Evolutionary conservation across 2,888 invertebrate species (phyloP), one percentile per base, ranked within the genome.

Genomic region (Hermaeophaga mercurialis): DNA sequence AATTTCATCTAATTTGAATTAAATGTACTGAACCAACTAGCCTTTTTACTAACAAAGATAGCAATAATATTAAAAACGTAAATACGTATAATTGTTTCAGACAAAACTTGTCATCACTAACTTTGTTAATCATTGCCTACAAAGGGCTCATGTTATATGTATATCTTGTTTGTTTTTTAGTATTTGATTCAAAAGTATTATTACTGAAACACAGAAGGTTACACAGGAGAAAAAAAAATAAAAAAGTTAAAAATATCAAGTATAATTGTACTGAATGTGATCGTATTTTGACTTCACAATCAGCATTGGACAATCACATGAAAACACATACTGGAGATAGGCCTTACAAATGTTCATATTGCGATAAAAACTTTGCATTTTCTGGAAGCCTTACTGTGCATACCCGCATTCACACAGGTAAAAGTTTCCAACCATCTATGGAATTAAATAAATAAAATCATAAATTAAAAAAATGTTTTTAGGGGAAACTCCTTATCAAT

Each of bases 351-450:
- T 64, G 64, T 50, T 8, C 22, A 2, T 54, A 58, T 39, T 64
- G 64, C 14, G 54, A 46, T 8, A 64, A 61, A 45, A 34, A 43
- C 12, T 64, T 61, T 50, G 44, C 61, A 4, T 58, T 56, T 14
- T 47, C 46, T 18, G 54, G 54, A 14, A 62, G 58, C 24, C 33
- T 60, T 15, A 62, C 52, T 7, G 48, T 59, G 8, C 64, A 64
- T 34, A 60, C 56, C 11, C 54, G 64, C 7, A 46, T 52, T 14
- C 64, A 64, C 31, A 64, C 64, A 56, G 64, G 64, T 64, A 53
- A 52, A n/a, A n/a, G n/a, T n/a, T n/a, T n/a, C n/a, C n/a, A 24
- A 9, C 4, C 7, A 15, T 11, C 5, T 12, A 47, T 14, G 8
- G 5, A 7, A 34, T 22, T 17, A n/a, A 19, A 11, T 14, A 48